A percentile compares a stretch with the other conserved stretches of the same genome.
Evolutionary conservation across 2,797 vertebrate species (phyloP).

Genomic region (Urocyon cinereoargenteus): DNA sequence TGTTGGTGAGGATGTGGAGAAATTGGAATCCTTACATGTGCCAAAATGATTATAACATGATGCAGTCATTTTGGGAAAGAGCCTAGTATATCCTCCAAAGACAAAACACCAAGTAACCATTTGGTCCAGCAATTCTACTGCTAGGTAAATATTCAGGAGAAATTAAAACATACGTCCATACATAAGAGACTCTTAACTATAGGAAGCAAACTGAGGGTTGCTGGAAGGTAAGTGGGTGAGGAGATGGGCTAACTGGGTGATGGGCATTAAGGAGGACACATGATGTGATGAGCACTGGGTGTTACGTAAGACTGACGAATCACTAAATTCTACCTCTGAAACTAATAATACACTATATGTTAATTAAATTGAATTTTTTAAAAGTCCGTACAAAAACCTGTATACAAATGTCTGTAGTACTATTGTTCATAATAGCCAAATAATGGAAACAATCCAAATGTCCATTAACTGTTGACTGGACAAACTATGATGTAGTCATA

Average conservation of each 20-base stretch:
- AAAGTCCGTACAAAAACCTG: background rate
- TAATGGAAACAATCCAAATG: background rate
- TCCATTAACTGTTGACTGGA: background rate
- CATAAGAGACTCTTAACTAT: background rate
- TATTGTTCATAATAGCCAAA: background rate
- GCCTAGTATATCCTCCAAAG: background rate
- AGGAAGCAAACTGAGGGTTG: background rate
- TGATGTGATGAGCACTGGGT: background rate
- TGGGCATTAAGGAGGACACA: background rate
- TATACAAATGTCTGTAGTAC: background rate
- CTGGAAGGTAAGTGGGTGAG: background rate
- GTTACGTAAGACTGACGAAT: background rate
- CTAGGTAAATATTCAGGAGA: background rate
- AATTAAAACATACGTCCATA: background rate
- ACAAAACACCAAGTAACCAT: background rate
- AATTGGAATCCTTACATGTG: background rate
- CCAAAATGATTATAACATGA: background rate
- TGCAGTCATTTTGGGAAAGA: background rate
- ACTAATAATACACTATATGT: background rate
- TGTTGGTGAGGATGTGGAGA: background rate
- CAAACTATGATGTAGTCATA: background rate
- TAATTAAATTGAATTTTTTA: background rate
- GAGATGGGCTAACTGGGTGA: background rate
- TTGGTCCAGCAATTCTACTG: background rate
- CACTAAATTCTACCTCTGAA: background rate